Percentiles rank a stretch among this genome's conserved stretches.
Conservation (phyloP, 2,888 invertebrate species). For the Tetrapedia diversipes region DNA sequence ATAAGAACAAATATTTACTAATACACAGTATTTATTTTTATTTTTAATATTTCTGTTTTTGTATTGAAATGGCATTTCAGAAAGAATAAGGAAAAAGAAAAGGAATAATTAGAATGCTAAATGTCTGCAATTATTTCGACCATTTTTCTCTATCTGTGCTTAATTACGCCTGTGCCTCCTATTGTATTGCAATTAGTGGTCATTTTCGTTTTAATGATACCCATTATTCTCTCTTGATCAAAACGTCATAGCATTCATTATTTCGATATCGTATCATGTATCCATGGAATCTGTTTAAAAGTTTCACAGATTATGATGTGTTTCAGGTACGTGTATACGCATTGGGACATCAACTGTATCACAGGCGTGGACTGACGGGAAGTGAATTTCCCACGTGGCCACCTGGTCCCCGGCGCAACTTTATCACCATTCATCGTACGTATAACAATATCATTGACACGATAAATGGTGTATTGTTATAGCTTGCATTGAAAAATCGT, state of each 20-base stretch:
- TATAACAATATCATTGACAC: slow-evolving; percentile 40
- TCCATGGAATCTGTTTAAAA: slow-evolving; percentile 24
- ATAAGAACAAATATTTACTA: too few species aligned
- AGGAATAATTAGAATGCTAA: too few species aligned
- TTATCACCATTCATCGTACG: slow-evolving; percentile 44
- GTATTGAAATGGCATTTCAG: too few species aligned
- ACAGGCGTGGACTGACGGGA: slow-evolving; percentile 46
- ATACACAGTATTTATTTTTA: too few species aligned
- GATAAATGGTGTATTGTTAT: background rate
- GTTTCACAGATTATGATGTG: slow-evolving; percentile 40
- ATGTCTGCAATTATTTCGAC: too few species aligned
- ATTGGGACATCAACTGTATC: slow-evolving; percentile 12
- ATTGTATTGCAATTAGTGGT: background rate
- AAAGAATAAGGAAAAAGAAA: too few species aligned
- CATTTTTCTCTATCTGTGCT: background rate
- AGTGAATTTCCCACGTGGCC: slow-evolving; percentile 48
- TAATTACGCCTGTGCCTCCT: background rate
- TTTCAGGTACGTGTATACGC: slow-evolving; percentile 37
- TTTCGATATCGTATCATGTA: slow-evolving; percentile 18
- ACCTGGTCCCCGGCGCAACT: slow-evolving; percentile 21
- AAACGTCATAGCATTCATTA: background rate
- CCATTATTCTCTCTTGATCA: background rate
- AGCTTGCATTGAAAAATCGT: slow-evolving; percentile 28
- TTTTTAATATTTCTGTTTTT: too few species aligned
- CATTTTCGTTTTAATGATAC: background rate